Evolutionary conservation across 1,140 invertebrate species (phyloP), one percentile per base, ranked within the genome.

Genomic region (Teleogryllus occipitalis): DNA sequence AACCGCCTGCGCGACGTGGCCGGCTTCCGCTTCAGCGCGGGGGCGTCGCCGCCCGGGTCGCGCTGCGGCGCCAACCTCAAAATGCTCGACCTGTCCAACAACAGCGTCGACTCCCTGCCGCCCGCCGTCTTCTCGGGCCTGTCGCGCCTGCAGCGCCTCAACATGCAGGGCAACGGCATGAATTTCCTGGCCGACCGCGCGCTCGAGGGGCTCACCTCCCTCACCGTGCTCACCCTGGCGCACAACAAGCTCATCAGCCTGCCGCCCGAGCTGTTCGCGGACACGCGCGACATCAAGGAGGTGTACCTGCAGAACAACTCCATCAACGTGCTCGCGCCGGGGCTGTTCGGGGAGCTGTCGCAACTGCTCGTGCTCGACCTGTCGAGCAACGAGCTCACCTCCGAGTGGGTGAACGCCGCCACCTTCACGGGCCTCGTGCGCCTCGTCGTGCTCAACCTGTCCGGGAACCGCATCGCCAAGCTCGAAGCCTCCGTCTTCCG

Each of bases 271-370:
- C 87, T 96, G 78, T 96, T 96, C 83, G 89, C 90, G 77, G 94
- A 95, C 83, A 91, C 93, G 14, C 90, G 92, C 82, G 92, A 94
- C 81, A 87, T 96, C 48, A 92, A 93, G 84, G 93, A 96, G 87
- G 91, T 96, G 82, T 92, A 95, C 85, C 85, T 96, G 47, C 91
- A 92, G 82, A 95, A 95, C 83, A 96, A 97, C 86, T 93, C 93
- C n/a, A 91, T 97, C 46, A 93, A 93, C 83, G 94, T 96, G 0
- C 84, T 96, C 7, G 94, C 95, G 27, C 94, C 95, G 0, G 95
- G 95, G 4, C 87, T 97, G 72, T 96, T 97, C 84, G 91, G 91
- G 82, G 93, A 94, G 79, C 87, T 98, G 21, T 90, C 91, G 7
- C 93, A 95, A 84, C 85, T 98, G 46, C 85, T 94, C 79, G 90